Conservation (phyloP, 2,888 invertebrate genomes). For the Eristalinus sepulchralis region DNA sequence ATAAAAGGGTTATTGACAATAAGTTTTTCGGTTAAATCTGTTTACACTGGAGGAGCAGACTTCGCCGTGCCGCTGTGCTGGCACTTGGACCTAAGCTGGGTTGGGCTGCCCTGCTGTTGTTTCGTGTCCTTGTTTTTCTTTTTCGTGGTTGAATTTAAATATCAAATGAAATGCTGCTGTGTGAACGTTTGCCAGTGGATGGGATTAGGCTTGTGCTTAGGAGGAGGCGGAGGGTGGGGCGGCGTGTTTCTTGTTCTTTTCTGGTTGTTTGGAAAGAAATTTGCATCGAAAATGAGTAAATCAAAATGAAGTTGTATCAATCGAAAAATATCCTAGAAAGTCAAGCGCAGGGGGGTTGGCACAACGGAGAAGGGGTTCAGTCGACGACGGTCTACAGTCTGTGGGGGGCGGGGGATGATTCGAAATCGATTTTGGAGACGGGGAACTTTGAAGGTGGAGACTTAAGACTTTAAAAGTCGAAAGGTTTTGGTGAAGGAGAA, state of each 20-base stretch:
- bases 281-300: conserved; percentile 1
- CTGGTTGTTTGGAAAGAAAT: background rate
- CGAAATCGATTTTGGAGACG: background rate
- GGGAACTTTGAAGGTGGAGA: background rate
- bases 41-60: background rate
- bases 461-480: no score
- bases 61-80: background rate
- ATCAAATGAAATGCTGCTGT: conserved; percentile 33
- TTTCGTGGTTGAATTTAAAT: conserved; percentile 25
- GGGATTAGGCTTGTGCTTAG: background rate
- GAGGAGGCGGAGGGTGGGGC: background rate
- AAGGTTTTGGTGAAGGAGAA: no score
- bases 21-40: conserved; percentile 52
- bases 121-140: background rate
- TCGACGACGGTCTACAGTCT: background rate
- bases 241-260: background rate
- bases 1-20: conserved; percentile 62
- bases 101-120: background rate
- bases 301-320: background rate
- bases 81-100: background rate
- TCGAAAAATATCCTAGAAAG: background rate
- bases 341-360: background rate
- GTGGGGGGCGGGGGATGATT: background rate
- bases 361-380: background rate
- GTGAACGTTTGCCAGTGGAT: background rate